Conservation (phyloP, 2,888 invertebrate species). For the Trichogramma dendrolimi region DNA sequence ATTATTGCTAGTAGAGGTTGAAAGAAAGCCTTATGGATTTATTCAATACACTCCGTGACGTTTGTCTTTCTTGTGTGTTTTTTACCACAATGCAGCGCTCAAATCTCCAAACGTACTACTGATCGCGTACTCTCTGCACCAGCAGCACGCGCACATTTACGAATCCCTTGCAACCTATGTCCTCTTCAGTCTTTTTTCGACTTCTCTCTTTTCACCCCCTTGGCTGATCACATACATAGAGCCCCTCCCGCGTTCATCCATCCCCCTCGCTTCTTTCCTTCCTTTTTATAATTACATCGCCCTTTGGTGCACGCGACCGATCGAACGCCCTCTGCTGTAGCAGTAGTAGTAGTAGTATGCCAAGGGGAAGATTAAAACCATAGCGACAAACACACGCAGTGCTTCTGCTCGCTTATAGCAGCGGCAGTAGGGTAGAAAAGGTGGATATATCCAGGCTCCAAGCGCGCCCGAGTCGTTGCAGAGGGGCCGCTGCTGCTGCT, state of each 20-base stretch:
- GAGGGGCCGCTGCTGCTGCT: neutral
- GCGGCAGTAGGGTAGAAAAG: slow-evolving; percentile 18
- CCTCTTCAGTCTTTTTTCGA: neutral
- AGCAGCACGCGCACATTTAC: too few species aligned
- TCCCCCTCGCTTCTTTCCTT: slow-evolving; percentile 32
- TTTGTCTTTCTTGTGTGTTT: too few species aligned
- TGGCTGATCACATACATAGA: neutral
- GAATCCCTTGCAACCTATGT: neutral
- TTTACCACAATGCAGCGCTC: too few species aligned
- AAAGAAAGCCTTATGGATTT: too few species aligned
- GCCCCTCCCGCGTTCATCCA: slow-evolving; percentile 20
- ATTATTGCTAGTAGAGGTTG: too few species aligned
- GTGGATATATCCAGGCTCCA: neutral
- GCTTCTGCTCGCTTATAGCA: too few species aligned
- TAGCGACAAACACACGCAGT: slow-evolving; percentile 36
- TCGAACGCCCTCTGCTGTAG: too few species aligned
- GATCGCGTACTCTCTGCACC: too few species aligned
- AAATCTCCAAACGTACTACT: too few species aligned
- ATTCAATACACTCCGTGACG: too few species aligned
- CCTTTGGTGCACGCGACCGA: neutral
- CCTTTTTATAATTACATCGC: slow-evolving; percentile 43
- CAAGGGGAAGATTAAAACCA: slow-evolving; percentile 38
- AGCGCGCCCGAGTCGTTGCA: neutral
- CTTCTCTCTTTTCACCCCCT: neutral
- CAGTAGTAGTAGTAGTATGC: neutral